These are phyloP conservation scores for Tangara arthus DNA, from an alignment of 2,797 vertebrate species.

Conservation along the genomic window DNA sequence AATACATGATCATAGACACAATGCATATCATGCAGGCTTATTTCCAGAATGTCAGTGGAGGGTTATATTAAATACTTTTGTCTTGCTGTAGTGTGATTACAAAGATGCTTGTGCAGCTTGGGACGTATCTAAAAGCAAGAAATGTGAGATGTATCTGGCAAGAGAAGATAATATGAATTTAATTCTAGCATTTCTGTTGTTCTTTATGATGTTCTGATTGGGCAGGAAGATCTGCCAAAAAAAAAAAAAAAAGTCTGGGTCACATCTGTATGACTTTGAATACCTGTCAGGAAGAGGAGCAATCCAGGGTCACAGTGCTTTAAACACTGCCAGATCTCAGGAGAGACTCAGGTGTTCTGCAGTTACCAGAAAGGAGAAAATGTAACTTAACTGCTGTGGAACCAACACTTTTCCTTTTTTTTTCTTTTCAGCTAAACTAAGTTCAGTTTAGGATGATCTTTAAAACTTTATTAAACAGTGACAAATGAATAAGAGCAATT, in stretches of 20 bases:
- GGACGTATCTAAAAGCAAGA: slow-evolving; percentile 33
- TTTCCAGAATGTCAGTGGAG: slow-evolving; percentile 2
- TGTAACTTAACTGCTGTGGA: slow-evolving; percentile 11
- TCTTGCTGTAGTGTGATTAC: background rate
- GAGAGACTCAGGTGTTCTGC: slow-evolving; percentile 13
- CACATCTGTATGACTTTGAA: background rate
- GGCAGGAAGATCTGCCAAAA: background rate
- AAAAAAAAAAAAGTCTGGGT: background rate
- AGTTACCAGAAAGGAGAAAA: slow-evolving; percentile 31
- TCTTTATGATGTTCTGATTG: slow-evolving; percentile 32
- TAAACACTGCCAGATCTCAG: slow-evolving; percentile 18
- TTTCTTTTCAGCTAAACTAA: background rate
- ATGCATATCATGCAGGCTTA: background rate
- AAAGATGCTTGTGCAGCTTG: slow-evolving; percentile 21
- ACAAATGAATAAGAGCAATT: background rate
- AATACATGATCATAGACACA: background rate
- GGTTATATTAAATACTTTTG: slow-evolving; percentile 26
- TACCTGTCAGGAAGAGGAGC: slow-evolving; percentile 15
- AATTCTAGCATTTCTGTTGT: slow-evolving; percentile 22
- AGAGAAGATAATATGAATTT: slow-evolving; percentile 35
- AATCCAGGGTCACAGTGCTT: background rate
- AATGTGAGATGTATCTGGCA: slow-evolving; percentile 16
- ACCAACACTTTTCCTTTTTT: background rate
- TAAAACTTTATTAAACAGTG: background rate
- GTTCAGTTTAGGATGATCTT: slow-evolving; percentile 40